Conservation (phyloP, 2,797 vertebrate species). For the Argyrosomus regius region DNA sequence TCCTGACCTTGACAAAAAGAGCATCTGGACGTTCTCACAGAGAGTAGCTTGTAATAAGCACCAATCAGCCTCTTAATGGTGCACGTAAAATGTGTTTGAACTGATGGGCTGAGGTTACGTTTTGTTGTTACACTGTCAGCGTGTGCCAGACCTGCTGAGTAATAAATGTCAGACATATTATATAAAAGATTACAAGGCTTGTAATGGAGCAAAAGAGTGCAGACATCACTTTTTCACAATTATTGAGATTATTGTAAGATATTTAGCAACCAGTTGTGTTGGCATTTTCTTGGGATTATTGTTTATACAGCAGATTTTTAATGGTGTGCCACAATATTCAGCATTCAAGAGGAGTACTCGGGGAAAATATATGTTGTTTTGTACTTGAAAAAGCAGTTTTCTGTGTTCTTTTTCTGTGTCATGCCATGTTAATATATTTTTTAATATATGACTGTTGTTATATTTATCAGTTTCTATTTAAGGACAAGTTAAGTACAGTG, state of each 20-base stretch:
- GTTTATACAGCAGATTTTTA: conserved; percentile 19
- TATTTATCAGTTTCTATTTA: neutral
- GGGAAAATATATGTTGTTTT: neutral
- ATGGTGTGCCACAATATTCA: neutral
- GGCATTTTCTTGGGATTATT: neutral
- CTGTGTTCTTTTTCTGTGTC: neutral
- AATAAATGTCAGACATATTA: conserved; percentile 51
- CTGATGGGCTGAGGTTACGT: conserved; percentile 40
- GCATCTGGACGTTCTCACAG: conserved; percentile 74
- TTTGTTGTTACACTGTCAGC: conserved; percentile 39
- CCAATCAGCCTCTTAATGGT: conserved; percentile 66
- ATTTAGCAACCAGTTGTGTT: conserved; percentile 18
- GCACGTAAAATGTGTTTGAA: conserved; percentile 66
- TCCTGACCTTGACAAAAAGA: conserved; percentile 73
- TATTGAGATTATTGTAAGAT: conserved; percentile 31
- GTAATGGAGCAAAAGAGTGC: conserved; percentile 31
- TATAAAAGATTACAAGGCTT: conserved; percentile 48
- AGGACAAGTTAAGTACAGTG: neutral
- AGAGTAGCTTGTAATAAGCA: conserved; percentile 63
- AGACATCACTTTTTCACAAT: conserved; percentile 32
- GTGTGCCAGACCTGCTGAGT: conserved; percentile 40
- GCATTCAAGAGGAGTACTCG: neutral
- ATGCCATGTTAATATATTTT: neutral
- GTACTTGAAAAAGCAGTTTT: neutral
- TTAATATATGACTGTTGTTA: neutral